Base-by-base conservation (phyloP, 2,797 vertebrate species). In the Ptychadena robeensis region DNA sequence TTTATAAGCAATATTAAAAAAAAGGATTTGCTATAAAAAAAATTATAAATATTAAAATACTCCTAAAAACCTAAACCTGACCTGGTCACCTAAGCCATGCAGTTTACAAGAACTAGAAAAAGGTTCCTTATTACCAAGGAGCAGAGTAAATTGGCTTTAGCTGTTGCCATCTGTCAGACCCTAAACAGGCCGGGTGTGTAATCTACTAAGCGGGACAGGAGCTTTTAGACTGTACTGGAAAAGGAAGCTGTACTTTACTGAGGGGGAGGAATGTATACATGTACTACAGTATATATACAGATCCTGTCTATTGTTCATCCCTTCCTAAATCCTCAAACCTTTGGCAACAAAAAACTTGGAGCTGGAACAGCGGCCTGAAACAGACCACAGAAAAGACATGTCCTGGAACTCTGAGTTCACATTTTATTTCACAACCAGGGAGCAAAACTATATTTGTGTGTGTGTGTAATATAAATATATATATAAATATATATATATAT, bases 181-280 rank as follows among this genome's bases (percentile, higher is more conserved):
- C 94, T 92, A 96, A 95, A 95, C 94, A 95, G 93, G 91, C 93
- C 93, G 94, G 92, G 96, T 95, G 96, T 96, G 95, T 96, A 95
- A 96, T 96, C 95, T 96, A 91, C 88, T 90, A 94, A 93, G 90
- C 91, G 93, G 95, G 96, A 96, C 94, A 96, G 90, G 93, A 94
- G 91, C 93, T 95, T 94, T 94, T 87, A 93, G 89, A 91, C 83
- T 88, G 75, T 87, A 89, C 90, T 87, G 86, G 81, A 91, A 87
- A 90, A 88, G 83, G 71, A 80, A 85, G 57, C 79, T 75, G 35
- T 44, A 68, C 80, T 38, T 34, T 68, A 53, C 80, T 79, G 66
- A 77, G 15, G 2, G 35, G 59, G 83, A 31, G 61, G 80, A 53
- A 68, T 75, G 73, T 76, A 82, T 70, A 75, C 31, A 63, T 67